These are phyloP conservation scores for Engystomops pustulosus DNA, from an alignment of 2,113 vertebrate genomes.

Conservation along the genomic window DNA sequence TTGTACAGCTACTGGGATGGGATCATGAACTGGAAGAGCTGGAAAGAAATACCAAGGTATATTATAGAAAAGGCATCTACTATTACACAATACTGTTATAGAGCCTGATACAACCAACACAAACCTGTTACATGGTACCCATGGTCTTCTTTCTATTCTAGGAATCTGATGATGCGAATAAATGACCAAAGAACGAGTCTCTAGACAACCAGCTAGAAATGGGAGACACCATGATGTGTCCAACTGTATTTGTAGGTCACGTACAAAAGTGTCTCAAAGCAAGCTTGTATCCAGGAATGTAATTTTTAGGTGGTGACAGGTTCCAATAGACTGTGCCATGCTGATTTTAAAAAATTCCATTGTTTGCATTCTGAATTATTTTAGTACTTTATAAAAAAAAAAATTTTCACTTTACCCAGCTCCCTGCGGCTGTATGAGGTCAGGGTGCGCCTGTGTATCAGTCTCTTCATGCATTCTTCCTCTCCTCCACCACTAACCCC, in stretches of 20 bases:
- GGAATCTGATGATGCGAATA: background rate
- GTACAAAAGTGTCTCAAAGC: too few species aligned
- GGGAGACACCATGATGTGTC: background rate
- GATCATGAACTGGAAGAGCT: slow-evolving; percentile 75
- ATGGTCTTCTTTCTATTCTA: background rate
- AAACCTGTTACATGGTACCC: background rate
- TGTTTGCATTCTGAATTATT: too few species aligned
- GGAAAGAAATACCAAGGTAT: background rate
- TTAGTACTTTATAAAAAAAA: too few species aligned
- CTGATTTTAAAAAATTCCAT: too few species aligned
- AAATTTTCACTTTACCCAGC: too few species aligned
- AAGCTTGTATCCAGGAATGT: too few species aligned
- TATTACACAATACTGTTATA: background rate
- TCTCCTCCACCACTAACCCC: too few species aligned
- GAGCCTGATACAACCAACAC: background rate
- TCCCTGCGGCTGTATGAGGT: too few species aligned
- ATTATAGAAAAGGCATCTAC: background rate
- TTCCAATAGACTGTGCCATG: too few species aligned
- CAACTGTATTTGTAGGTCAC: background rate
- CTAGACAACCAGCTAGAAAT: background rate
- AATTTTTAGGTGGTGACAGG: too few species aligned
- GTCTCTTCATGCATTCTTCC: too few species aligned
- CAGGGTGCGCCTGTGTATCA: too few species aligned
- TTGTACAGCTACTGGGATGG: slow-evolving; percentile 87
- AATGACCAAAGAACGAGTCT: background rate